Evolutionary conservation across 2,888 invertebrate species (phyloP), one percentile per base, ranked within the genome.

Genomic region (Busseola fusca): DNA sequence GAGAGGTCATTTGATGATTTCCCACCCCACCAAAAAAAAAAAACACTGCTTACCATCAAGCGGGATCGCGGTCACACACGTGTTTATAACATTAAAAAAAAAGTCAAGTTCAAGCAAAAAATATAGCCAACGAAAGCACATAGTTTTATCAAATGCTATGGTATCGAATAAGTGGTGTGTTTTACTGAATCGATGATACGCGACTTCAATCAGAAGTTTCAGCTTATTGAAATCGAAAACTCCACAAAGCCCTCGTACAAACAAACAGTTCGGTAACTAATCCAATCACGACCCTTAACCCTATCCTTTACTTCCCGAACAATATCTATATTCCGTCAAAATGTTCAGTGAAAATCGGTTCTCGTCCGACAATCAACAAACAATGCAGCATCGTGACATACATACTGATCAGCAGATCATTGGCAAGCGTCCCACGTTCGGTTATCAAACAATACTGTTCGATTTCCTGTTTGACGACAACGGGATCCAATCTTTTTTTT

Each of bases 391-490:
- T 40, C 69, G 58, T 58, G 69, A 54, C 58, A 57, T 10, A 58
- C 69, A 76, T 76, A 45, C 60, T 63, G 66, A 81, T 30, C 58
- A 45, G 37, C 25, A 63, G 69, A 42, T 56, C 18, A 56, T 71
- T 66, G n/a, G 4, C 52, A 73, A 37, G 45, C 74, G 30, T 21
- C 34, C 18, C 78, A 76, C 78, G 81, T 70, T 81, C 73, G 68
- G 64, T 74, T 74, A 78, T 65, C 66, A 69, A 42, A 58, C 78
- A 75, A 57, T 71, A 76, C 69, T 73, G 71, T 75, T 57, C 25
- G 27, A 52, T 69, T 71, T 74, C 79, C 83, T 78, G 69, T 45
- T 64, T 42, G 16, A 63, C 63, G n/a, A 45, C 66, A 73, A 73
- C 71, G 81, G 79, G 72, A 72, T 60, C 56, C 65, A 48, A 58